Conservation (phyloP, 2,888 invertebrate genomes). For the Drosophila antonietae region DNA sequence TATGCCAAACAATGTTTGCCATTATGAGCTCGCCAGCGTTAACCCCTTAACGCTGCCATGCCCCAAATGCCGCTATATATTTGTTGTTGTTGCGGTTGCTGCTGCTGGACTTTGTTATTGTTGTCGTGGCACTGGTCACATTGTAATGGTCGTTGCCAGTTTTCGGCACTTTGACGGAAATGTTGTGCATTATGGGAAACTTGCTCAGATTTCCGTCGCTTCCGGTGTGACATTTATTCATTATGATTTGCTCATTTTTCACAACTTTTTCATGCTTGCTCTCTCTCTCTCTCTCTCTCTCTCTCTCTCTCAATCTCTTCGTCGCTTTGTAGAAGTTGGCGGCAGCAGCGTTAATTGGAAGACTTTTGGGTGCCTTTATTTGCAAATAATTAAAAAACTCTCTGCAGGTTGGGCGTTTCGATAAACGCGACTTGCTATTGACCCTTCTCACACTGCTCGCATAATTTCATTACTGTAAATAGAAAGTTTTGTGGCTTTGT, state of each 20-base stretch:
- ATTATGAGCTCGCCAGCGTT: conserved; percentile 44
- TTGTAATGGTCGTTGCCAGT: conserved; percentile 45
- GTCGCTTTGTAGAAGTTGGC: not conserved
- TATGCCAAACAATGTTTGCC: conserved; percentile 71
- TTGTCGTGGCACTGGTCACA: conserved; percentile 27
- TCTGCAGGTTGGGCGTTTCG: conserved; percentile 27
- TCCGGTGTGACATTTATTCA: conserved; percentile 80
- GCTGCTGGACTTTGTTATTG: conserved; percentile 17
- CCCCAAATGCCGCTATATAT: conserved; percentile 7
- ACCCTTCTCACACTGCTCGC: conserved; percentile 49
- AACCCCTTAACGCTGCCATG: conserved; percentile 10
- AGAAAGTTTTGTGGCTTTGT: conserved; percentile 46
- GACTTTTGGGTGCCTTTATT: conserved; percentile 63
- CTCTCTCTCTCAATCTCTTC: not conserved
- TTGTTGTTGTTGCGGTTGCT: not conserved
- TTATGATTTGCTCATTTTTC: conserved; percentile 76
- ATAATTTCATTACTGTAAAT: conserved; percentile 42
- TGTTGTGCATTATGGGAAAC: conserved; percentile 63
- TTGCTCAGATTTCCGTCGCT: conserved; percentile 68
- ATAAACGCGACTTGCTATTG: conserved; percentile 55
- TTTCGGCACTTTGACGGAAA: conserved; percentile 65
- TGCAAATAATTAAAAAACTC: conserved; percentile 76
- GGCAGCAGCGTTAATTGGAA: conserved; percentile 60
- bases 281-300: not conserved
- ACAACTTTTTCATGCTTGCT: conserved; percentile 21